Evolutionary conservation across 2,797 vertebrate genomes (phyloP).

Genomic region (Phataginus tetradactyla): DNA sequence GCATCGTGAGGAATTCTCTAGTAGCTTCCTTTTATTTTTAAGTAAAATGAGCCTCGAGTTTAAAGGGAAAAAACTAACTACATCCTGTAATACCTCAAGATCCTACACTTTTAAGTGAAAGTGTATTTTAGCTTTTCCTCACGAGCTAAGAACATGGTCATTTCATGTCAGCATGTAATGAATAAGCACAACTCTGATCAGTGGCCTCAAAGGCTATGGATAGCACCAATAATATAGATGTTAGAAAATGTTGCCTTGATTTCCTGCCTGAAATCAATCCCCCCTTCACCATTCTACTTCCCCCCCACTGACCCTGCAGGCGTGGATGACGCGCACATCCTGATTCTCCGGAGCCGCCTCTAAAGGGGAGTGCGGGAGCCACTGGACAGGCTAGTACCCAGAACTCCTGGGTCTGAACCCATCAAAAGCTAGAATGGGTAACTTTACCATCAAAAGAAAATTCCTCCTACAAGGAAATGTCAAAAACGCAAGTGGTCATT

Average conservation of each 20-base stretch:
- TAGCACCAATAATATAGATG: constrained; percentile 52
- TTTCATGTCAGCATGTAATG: constrained; percentile 52
- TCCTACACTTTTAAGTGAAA: constrained; percentile 32
- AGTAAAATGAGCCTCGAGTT: constrained; percentile 25
- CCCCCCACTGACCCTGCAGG: not conserved
- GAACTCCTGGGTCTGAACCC: not conserved
- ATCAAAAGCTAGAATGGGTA: not conserved
- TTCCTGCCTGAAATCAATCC: constrained; percentile 61
- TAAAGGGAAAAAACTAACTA: not conserved
- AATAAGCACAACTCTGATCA: constrained; percentile 65
- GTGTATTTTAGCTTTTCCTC: not conserved
- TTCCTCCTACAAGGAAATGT: not conserved
- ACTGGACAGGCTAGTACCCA: not conserved
- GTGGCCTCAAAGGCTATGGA: constrained; percentile 64
- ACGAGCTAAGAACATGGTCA: not conserved
- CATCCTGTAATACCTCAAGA: not conserved
- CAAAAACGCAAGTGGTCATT: not conserved
- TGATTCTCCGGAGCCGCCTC: not conserved
- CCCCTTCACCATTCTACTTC: not conserved
- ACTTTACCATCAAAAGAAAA: not conserved
- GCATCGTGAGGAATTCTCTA: not conserved
- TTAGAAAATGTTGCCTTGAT: constrained; percentile 57
- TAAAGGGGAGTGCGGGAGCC: not conserved
- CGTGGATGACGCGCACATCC: not conserved
- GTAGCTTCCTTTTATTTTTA: not conserved